These are phyloP conservation scores for Chamaetylas fuelleborni DNA, from an alignment of 2,113 vertebrate species.

Conservation along the genomic window DNA sequence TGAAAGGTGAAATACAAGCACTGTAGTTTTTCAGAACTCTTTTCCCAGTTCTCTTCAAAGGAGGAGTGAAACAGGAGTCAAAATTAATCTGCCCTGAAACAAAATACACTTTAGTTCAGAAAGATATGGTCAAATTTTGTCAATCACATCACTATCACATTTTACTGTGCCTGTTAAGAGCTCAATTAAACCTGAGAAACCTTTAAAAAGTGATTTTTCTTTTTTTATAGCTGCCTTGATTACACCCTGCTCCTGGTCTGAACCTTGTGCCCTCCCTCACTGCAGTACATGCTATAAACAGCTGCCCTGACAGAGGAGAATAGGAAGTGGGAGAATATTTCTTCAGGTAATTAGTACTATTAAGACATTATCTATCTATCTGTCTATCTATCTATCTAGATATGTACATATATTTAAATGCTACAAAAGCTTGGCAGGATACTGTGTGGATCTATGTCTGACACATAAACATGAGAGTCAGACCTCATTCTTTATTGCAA, in stretches of 20 bases:
- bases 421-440: background rate
- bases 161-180: background rate
- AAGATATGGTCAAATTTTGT: background rate
- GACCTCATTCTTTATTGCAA: background rate
- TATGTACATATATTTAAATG: background rate
- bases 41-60: background rate
- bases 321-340: background rate
- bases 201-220: background rate
- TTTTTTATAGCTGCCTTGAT: conserved; percentile 8
- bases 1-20: background rate
- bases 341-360: background rate
- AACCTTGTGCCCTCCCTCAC: background rate
- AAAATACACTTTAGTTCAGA: background rate
- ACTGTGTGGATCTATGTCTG: background rate
- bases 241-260: background rate
- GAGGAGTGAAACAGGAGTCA: background rate
- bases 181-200: conserved; percentile 6
- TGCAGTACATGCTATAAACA: accelerated
- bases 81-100: background rate
- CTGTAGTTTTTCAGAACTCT: background rate
- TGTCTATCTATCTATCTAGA: too few species aligned
- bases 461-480: background rate
- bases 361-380: background rate
- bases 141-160: background rate
- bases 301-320: background rate